phyloP scores from a whole-genome alignment of 2,797 vertebrate species.

The Clarias platycephalus region DNA sequence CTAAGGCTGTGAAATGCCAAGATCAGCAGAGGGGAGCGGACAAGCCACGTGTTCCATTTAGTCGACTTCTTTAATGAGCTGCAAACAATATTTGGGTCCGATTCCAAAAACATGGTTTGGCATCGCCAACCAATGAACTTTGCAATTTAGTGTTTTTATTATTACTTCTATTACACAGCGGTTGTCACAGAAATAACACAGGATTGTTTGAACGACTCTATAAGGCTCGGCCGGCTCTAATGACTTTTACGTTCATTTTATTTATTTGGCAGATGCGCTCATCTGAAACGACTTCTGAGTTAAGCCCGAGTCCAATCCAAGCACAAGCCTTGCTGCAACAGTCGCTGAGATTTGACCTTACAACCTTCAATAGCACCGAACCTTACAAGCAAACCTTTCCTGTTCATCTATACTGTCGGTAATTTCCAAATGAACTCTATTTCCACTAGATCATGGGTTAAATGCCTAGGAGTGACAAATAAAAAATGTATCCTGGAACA shows the following conservation, averaged over 20 bases:
- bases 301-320: not conserved
- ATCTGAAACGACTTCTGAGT: not conserved
- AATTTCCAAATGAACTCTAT: not conserved
- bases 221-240: not conserved
- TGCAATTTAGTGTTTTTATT: constrained; percentile 11
- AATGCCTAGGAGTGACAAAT: constrained; percentile 18
- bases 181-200: not conserved
- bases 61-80: constrained; percentile 17
- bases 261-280: not conserved
- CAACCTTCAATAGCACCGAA: not conserved
- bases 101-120: constrained; percentile 18
- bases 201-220: not conserved
- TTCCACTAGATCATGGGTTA: constrained; percentile 22
- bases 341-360: constrained; percentile 1
- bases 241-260: not conserved
- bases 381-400: not conserved
- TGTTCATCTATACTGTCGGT: not conserved
- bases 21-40: constrained; percentile 27
- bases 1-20: constrained; percentile 27
- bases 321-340: not conserved
- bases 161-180: not conserved
- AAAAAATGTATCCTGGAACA: constrained; percentile 28
- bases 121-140: not conserved
- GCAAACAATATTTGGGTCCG: not conserved
- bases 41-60: constrained; percentile 8